Evolutionary conservation across 2,888 invertebrate species (phyloP), one percentile per base, ranked within the genome.

Genomic region (Harpalus rubripes): DNA sequence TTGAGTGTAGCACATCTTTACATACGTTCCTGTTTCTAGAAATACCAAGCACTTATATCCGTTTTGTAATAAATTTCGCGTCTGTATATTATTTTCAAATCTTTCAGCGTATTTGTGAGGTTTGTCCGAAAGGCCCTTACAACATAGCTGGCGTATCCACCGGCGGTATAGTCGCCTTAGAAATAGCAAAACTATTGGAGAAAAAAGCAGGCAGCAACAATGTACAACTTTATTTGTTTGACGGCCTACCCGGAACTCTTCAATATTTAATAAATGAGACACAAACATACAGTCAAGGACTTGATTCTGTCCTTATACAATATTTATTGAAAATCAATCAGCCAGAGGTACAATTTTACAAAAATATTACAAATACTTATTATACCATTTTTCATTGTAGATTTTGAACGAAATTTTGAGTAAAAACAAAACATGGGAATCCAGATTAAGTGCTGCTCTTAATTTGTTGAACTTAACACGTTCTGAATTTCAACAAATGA

Each of bases 141-240:
- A 94, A 95, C 86, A 90, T 99, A 0, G 93, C 96, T 12, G 98
- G 97, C 0, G 97, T 98, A 91, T 99, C 98, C 16, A 98, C 95
- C 89, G 99, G 99, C 81, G 93, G 96, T 0, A 91, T 96, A 18
- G 92, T 98, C 15, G 95, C 96, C 0, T 92, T 98, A 80, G 97
- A 98, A 90, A 92, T 99, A 86, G 95, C 95, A 0, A 92, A 94
- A 58, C 93, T 94, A 88, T 91, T 98, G 32, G 96, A 97, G 89
- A 92, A 91, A 15, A 91, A 93, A 87, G 95, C 95, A 87, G 92
- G 92, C 76, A 89, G 88, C 26, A 87, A 88, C n/a, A 92, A 90
- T 41, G 95, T 96, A 5, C 92, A 94, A 84, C 88, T 96, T 0
- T 93, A 95, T 88, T 93, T 98, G 22, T 92, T 99, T 68, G 98